phyloP scores from a whole-genome alignment of 1,140 invertebrate genomes.

The Drosophila arawakana region DNA sequence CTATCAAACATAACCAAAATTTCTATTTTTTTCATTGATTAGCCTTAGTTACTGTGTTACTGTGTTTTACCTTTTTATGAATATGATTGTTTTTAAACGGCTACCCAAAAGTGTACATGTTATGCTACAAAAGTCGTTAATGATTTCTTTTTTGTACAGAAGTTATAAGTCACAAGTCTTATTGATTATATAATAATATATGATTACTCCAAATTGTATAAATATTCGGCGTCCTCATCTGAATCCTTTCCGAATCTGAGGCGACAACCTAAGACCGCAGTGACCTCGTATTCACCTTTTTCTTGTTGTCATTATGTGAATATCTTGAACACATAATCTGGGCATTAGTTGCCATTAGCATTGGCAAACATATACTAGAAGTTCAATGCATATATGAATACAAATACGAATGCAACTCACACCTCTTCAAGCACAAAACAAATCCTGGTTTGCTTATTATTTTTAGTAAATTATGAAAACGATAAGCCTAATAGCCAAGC shows the following conservation, averaged over 20 bases:
- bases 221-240: no score
- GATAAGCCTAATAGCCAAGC: slow-evolving; percentile 59
- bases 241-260: background rate
- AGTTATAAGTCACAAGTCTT: no score
- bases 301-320: slow-evolving; percentile 28
- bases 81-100: no score
- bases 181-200: no score
- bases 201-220: no score
- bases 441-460: slow-evolving; percentile 58
- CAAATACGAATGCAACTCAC: background rate
- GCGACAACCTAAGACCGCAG: slow-evolving; percentile 3
- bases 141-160: no score
- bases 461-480: slow-evolving; percentile 69
- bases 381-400: background rate
- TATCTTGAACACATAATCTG: slow-evolving; percentile 40
- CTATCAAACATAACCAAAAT: no score
- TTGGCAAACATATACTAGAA: slow-evolving; percentile 23
- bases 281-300: slow-evolving; percentile 46
- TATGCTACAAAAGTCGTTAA: no score
- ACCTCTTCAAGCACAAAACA: slow-evolving; percentile 9
- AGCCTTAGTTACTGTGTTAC: no score
- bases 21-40: no score
- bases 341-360: slow-evolving; percentile 45
- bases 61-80: no score
- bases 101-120: no score